phyloP scores from a whole-genome alignment of 1,140 invertebrate genomes.

The Meteorus sp. region DNA sequence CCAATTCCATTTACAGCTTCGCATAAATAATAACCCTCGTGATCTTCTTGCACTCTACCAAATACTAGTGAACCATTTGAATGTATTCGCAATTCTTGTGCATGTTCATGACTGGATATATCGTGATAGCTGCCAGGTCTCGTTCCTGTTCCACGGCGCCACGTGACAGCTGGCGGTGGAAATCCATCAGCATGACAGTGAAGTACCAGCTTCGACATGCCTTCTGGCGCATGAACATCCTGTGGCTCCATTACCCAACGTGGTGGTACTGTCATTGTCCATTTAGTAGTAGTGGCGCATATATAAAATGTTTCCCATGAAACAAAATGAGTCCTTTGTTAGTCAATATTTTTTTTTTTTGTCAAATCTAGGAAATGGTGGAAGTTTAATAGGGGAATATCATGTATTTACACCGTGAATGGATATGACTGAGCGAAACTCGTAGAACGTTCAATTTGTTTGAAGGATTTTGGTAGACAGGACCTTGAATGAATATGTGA shows the following conservation, averaged over 20 bases:
- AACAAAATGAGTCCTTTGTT: too few species aligned
- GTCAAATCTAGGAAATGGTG: too few species aligned
- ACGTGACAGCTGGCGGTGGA: conserved; percentile 83
- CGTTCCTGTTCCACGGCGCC: conserved; percentile 81
- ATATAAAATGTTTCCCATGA: too few species aligned
- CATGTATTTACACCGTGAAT: neutral
- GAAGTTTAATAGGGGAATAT: too few species aligned
- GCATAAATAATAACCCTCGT: conserved; percentile 89
- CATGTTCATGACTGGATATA: conserved; percentile 61
- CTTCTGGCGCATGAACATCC: conserved; percentile 83
- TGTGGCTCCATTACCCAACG: conserved; percentile 88
- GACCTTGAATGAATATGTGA: neutral
- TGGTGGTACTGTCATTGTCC: conserved; percentile 74
- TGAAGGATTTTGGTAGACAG: neutral
- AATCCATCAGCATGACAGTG: conserved; percentile 92
- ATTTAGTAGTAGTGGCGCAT: neutral
- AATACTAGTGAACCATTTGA: conserved; percentile 82
- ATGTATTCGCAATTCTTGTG: conserved; percentile 66
- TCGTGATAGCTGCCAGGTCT: conserved; percentile 85
- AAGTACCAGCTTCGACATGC: conserved; percentile 74
- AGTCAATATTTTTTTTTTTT: too few species aligned
- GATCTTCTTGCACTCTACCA: conserved; percentile 77
- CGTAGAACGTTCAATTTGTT: conserved; percentile 7
- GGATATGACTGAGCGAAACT: neutral
- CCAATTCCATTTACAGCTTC: conserved; percentile 91